Evolutionary conservation across 2,113 vertebrate species (phyloP).

Genomic region (Malurus elegans): DNA sequence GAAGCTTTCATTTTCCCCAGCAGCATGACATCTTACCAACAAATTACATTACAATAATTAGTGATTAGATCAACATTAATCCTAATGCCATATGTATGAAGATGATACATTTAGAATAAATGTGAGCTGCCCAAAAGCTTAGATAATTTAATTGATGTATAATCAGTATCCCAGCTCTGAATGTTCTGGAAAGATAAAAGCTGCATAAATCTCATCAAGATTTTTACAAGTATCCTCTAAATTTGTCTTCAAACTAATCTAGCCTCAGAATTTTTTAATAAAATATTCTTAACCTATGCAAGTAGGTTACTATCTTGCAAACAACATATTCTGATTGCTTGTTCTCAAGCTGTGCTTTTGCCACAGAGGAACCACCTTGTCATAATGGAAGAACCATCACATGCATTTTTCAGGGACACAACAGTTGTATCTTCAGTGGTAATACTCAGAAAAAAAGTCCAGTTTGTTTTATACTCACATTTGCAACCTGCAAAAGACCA

Average conservation of each 20-base stretch:
- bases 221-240: background rate
- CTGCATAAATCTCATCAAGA: background rate
- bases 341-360: background rate
- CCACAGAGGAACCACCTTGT: background rate
- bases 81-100: background rate
- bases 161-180: background rate
- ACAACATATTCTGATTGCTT: background rate
- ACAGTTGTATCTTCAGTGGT: conserved; percentile 83
- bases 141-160: background rate
- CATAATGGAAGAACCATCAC: background rate
- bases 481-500: conserved; percentile 70
- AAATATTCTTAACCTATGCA: background rate
- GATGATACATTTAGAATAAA: background rate
- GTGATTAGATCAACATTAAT: background rate
- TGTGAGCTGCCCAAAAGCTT: background rate
- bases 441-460: conserved; percentile 85
- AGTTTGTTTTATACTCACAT: conserved; percentile 86
- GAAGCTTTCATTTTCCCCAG: background rate
- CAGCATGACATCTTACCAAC: background rate
- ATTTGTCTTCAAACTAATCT: background rate
- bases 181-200: background rate
- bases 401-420: conserved; percentile 14
- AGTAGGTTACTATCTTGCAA: background rate
- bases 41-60: background rate
- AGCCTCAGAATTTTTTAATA: background rate